phyloP scores from a whole-genome alignment of 2,888 invertebrate species.

The Drosophila anceps region DNA sequence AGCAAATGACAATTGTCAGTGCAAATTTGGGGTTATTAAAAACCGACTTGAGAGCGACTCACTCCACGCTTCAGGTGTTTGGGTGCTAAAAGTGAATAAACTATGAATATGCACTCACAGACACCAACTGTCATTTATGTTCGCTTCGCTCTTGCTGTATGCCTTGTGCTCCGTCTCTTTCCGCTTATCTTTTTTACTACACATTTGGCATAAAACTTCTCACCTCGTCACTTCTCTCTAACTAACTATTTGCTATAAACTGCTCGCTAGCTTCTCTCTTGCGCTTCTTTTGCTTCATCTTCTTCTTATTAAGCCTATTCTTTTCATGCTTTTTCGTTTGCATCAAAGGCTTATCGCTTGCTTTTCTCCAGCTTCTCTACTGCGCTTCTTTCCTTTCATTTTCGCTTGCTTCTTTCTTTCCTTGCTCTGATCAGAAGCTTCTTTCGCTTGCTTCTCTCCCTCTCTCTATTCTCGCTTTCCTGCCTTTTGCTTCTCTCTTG shows the following conservation, averaged over 20 bases:
- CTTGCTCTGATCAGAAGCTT: too few species aligned
- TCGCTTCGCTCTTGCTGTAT: not conserved
- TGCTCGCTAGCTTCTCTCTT: not conserved
- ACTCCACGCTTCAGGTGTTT: not conserved
- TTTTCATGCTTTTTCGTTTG: not conserved
- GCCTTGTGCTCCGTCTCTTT: not conserved
- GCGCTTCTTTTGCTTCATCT: not conserved
- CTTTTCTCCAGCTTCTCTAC: not conserved
- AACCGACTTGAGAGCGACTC: not conserved
- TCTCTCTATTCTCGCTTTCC: not conserved
- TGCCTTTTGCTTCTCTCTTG: not conserved
- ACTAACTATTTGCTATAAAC: not conserved
- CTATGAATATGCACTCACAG: not conserved
- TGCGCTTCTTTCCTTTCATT: not conserved
- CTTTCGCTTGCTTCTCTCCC: too few species aligned
- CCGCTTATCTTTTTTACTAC: not conserved
- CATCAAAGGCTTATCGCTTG: not conserved
- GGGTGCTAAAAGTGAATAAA: not conserved
- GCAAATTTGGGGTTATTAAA: not conserved
- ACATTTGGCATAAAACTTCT: not conserved
- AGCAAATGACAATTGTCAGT: constrained; percentile 7
- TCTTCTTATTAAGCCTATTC: not conserved
- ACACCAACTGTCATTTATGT: not conserved
- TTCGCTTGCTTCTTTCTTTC: not conserved
- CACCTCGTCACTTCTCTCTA: too few species aligned